Conservation (phyloP, 2,113 vertebrate species). For the Crotalus viridis region DNA sequence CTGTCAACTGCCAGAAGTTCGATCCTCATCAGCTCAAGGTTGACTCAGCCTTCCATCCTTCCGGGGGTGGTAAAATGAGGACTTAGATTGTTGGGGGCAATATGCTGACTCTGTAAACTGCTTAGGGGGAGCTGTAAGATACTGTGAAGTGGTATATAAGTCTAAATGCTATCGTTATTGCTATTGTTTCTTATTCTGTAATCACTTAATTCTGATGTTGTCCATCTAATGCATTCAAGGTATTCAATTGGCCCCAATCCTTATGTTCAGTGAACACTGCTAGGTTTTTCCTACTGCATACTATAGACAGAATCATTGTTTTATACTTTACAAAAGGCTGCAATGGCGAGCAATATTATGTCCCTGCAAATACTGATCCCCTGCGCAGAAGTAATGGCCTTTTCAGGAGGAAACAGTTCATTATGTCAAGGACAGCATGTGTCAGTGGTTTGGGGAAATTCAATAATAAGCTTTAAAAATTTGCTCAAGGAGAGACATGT, state of each 20-base stretch:
- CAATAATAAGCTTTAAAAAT: conserved; percentile 49
- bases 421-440: conserved; percentile 48
- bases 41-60: neutral
- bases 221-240: too few species aligned
- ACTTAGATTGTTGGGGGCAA: neutral
- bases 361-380: conserved; percentile 13
- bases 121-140: neutral
- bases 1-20: neutral
- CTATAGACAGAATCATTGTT: neutral
- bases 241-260: neutral
- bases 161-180: neutral
- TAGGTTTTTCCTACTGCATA: neutral
- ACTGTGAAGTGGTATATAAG: neutral
- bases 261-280: neutral
- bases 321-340: conserved; percentile 1
- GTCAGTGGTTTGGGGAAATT: conserved; percentile 43
- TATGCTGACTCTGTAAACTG: neutral
- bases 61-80: neutral
- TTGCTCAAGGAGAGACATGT: conserved; percentile 35
- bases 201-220: too few species aligned
- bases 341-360: conserved; percentile 5
- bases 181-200: too few species aligned
- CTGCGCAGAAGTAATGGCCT: neutral
- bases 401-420: conserved; percentile 44
- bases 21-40: neutral